Conservation (phyloP, 1,140 invertebrate species). For the Homarus americanus region DNA sequence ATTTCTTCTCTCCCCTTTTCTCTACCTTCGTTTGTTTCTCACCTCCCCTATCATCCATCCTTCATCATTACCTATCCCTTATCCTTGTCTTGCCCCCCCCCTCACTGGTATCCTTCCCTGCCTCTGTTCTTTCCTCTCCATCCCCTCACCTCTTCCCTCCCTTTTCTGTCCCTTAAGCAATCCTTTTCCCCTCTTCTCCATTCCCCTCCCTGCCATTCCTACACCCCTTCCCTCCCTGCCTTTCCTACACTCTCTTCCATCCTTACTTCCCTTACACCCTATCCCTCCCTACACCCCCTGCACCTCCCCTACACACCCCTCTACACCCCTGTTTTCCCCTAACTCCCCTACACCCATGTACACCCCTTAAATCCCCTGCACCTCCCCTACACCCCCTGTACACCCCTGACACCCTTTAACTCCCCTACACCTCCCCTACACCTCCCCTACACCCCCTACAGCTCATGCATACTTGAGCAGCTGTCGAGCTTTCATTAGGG, state of each 20-base stretch:
- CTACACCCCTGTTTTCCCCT: not conserved
- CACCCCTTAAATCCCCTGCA: too few relatives aligned
- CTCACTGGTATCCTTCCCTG: not conserved
- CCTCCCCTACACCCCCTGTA: not conserved
- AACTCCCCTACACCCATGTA: too few relatives aligned
- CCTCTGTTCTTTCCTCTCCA: not conserved
- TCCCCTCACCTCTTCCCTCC: not conserved
- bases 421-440: too few relatives aligned
- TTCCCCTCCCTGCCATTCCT: too few relatives aligned
- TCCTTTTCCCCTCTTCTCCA: too few relatives aligned
- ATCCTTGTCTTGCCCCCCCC: too few relatives aligned
- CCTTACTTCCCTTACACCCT: not conserved
- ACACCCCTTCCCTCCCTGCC: too few relatives aligned
- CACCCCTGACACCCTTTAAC: not conserved
- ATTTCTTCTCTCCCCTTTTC: too few relatives aligned
- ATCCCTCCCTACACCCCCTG: not conserved
- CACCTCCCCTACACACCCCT: not conserved
- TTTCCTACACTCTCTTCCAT: not conserved
- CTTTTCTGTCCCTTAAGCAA: too few relatives aligned
- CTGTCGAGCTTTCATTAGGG: not conserved
- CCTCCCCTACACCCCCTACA: not conserved
- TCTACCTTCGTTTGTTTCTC: too few relatives aligned
- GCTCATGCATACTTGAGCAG: constrained; percentile 11
- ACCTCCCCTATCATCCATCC: too few relatives aligned
- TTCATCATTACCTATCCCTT: too few relatives aligned